Evolutionary conservation across 2,888 invertebrate genomes (phyloP).

Genomic region (Coremacera marginata): DNA sequence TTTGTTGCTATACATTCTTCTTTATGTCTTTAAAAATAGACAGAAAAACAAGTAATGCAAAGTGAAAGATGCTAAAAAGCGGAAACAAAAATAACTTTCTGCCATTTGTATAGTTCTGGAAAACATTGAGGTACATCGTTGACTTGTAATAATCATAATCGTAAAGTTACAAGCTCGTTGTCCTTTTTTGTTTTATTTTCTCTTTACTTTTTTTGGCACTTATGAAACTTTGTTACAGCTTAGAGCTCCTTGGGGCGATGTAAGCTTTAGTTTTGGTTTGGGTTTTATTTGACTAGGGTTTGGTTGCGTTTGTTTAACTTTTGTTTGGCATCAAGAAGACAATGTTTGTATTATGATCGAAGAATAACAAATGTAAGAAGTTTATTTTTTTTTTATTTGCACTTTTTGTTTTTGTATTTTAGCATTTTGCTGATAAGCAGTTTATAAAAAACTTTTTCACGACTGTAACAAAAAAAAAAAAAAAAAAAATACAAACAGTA

Average conservation of each 20-base stretch:
- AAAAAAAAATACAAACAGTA: no score
- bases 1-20: no score
- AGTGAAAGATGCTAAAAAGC: no score
- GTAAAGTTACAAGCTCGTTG: slow-evolving; percentile 57
- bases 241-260: neutral
- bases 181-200: neutral
- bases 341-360: neutral
- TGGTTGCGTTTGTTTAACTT: no score
- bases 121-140: slow-evolving; percentile 50
- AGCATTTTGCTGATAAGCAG: neutral
- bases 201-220: neutral
- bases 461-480: no score
- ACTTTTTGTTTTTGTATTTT: neutral
- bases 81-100: slow-evolving; percentile 1
- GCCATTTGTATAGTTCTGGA: neutral
- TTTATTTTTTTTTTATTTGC: neutral
- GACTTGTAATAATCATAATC: slow-evolving; percentile 64
- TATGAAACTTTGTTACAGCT: neutral
- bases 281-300: no score
- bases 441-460: no score
- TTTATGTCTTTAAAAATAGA: no score
- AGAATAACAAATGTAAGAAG: neutral
- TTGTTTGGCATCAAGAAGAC: no score
- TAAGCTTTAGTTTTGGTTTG: no score
- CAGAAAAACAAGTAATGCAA: no score